Evolutionary conservation across 2,888 invertebrate genomes (phyloP).

Genomic region (Sinopyrophorus schimmeli): DNA sequence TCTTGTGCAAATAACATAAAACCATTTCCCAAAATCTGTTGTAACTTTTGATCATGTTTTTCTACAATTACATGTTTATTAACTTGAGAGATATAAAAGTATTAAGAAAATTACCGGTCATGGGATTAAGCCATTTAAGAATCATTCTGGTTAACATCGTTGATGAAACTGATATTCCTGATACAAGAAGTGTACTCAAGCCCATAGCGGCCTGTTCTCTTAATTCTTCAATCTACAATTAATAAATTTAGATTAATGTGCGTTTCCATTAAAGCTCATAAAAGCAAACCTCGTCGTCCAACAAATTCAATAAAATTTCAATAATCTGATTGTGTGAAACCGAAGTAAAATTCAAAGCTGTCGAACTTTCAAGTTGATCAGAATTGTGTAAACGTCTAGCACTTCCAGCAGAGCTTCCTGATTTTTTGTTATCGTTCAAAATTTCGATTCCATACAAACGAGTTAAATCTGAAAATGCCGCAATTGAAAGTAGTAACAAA

Average conservation of each 20-base stretch:
- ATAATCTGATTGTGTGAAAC: conserved; percentile 16
- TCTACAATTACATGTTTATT: conserved; percentile 11
- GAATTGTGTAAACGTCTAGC: conserved; percentile 14
- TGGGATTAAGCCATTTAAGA: conserved; percentile 25
- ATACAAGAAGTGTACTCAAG: conserved; percentile 17
- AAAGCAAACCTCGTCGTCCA: conserved; percentile 26
- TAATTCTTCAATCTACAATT: conserved; percentile 14
- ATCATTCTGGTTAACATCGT: conserved; percentile 16
- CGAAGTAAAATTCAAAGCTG: conserved; percentile 15
- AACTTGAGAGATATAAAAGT: not conserved
- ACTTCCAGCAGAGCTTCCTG: not conserved
- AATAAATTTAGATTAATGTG: too few relatives aligned
- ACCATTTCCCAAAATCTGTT: conserved; percentile 17
- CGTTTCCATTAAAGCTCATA: not conserved
- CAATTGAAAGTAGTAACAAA: conserved; percentile 16
- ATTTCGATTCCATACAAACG: conserved; percentile 18
- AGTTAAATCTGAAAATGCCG: conserved; percentile 15
- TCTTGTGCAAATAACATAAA: conserved; percentile 15
- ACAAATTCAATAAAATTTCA: conserved; percentile 20
- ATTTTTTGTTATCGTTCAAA: conserved; percentile 4
- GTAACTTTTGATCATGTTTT: conserved; percentile 21
- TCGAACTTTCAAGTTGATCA: conserved; percentile 10
- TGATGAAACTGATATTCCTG: conserved; percentile 16
- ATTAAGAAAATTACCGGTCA: conserved; percentile 17
- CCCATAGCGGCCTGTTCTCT: conserved; percentile 12